A percentile compares a stretch with the other conserved stretches of the same genome.
phyloP scores from a whole-genome alignment of 2,113 vertebrate species.

The Elaphurus davidianus region DNA sequence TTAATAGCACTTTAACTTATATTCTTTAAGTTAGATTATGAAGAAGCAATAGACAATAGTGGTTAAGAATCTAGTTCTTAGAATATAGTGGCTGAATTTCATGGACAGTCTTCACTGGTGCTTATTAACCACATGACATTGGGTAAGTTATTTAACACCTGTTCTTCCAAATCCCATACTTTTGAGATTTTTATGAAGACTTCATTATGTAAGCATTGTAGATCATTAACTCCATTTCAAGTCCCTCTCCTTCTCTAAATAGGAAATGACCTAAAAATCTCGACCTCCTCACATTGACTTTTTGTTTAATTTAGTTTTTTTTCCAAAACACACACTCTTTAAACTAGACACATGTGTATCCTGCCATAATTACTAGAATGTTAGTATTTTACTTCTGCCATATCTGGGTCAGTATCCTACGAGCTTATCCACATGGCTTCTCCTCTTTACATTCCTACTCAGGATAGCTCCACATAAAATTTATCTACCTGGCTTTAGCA shows the following conservation, averaged over 20 bases:
- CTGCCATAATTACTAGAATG: neutral
- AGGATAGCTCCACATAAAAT: neutral
- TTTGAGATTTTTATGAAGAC: neutral
- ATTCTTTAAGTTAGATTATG: neutral
- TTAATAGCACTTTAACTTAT: neutral
- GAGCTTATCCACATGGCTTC: neutral
- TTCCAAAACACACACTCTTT: neutral
- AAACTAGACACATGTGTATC: neutral
- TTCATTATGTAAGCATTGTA: neutral
- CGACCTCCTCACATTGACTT: neutral
- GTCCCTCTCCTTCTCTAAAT: neutral
- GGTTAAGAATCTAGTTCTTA: neutral
- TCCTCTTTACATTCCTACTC: neutral
- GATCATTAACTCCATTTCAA: neutral
- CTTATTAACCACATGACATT: neutral
- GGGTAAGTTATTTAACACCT: neutral
- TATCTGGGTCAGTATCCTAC: neutral
- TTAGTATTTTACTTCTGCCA: neutral
- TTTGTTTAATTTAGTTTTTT: neutral
- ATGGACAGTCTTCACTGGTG: neutral
- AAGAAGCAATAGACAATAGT: neutral
- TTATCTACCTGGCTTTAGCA: neutral
- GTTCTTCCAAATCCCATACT: neutral
- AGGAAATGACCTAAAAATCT: neutral
- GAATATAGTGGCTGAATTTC: neutral